Base-by-base conservation (phyloP, 2,797 vertebrate species). In the Enteromius trimaculatus region DNA sequence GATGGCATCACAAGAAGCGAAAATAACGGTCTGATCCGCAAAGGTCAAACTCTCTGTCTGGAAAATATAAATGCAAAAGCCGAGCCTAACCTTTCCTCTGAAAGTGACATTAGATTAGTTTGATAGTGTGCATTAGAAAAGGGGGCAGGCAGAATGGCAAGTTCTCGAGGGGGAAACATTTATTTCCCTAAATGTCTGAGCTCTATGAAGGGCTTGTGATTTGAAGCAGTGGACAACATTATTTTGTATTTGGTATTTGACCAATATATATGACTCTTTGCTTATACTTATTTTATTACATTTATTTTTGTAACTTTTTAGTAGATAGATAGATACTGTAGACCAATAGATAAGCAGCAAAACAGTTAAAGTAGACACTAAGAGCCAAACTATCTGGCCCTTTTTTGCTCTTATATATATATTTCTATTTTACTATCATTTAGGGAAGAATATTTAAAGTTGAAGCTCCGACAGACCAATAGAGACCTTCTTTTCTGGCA, bases 51-150 rank as follows among this genome's bases (percentile, higher is more conserved):
- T 90, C 90, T 81, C 89, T 85, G 90, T 86, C 90, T 92, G 53
- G 72, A 87, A 91, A 93, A 93, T 92, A 93, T 91, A 89, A 92
- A 91, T 90, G 92, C 74, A 87, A 93, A 92, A 93, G 92, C 92
- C 90, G 92, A 92, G 89, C 90, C 87, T 92, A 94, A 94, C 93
- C 94, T 94, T 94, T 93, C 91, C 86, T 90, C 90, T 88, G 90
- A 88, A 90, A 90, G 87, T 93, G 93, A 93, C 92, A 93, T 94
- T 92, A 93, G 91, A 94, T 93, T 91, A 91, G 88, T 93, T 90
- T 94, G 90, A 92, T 93, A 91, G 88, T 77, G 82, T 82, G 60
- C 49, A 85, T 83, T 72, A 55, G 72, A 77, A 71, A 81, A 60
- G 66, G 75, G 74, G 21, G 77, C 65, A 80, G 72, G 29, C 65